phyloP scores from a whole-genome alignment of 2,113 vertebrate genomes.

The Seriola aureovittata region DNA sequence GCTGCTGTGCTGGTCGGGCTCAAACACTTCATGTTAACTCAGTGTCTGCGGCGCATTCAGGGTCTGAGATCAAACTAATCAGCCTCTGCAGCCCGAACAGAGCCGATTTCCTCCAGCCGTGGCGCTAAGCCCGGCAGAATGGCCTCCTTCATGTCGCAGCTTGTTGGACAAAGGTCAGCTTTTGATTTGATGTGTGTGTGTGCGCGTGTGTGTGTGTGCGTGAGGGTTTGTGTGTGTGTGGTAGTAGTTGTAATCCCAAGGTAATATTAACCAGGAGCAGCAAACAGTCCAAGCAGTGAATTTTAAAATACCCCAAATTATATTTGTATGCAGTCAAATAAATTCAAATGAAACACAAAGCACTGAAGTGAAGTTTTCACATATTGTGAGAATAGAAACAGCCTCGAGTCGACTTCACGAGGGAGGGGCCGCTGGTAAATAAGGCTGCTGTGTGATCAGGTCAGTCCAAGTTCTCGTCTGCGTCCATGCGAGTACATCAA shows the following conservation, averaged over 20 bases:
- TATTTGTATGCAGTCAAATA: neutral
- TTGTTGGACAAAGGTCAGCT: constrained; percentile 75
- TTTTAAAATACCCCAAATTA: neutral
- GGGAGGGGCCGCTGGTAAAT: neutral
- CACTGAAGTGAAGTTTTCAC: neutral
- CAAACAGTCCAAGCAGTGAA: neutral
- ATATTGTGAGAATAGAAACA: neutral
- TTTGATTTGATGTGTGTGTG: constrained; percentile 30
- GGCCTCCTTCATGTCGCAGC: constrained; percentile 68
- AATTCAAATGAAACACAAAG: neutral
- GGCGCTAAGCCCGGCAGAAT: constrained; percentile 71
- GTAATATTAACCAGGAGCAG: constrained; percentile 5
- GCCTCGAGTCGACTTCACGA: neutral
- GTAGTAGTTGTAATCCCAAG: constrained; percentile 20
- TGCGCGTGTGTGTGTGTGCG: neutral
- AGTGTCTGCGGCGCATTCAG: neutral
- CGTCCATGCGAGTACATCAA: neutral
- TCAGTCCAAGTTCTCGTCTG: constrained; percentile 20
- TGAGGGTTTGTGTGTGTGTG: neutral
- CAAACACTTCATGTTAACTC: constrained; percentile 15
- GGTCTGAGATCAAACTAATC: constrained; percentile 70
- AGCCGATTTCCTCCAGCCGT: constrained; percentile 65
- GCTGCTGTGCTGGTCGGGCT: constrained; percentile 15
- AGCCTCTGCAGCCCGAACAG: constrained; percentile 40
- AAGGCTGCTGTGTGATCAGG: neutral